Base-by-base conservation (phyloP, 2,888 invertebrate genomes). In the Pseudococcus jackbeardsleyi region DNA sequence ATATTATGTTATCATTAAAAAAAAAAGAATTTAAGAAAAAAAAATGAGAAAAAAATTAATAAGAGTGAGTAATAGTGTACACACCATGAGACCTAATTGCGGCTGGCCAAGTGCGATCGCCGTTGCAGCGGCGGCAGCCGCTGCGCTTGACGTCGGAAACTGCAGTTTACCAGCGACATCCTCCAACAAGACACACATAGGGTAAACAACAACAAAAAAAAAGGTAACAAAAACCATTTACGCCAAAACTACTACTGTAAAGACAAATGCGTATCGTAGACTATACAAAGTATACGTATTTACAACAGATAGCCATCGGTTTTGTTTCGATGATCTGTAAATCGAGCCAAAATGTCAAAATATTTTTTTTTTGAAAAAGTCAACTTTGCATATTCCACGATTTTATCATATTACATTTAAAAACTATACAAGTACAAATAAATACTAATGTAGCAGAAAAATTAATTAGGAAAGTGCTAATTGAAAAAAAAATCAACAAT, bases 91-190 rank as follows among this genome's bases (percentile, higher is more conserved):
- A 91, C 93, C 93, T 92, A 93, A 93, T 92, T 93, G 92, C 91
- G 93, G 93, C 91, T 93, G 92, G 92, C 93, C 93, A 92, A 93
- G 93, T 91, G 93, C 92, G 91, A 93, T 92, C 90, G 93, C 93
- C 91, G 93, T 93, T 85, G 88, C 88, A 88, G 88, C 88, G 84
- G 88, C 88, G 22, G 88, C 85, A 42, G 88, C 88, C 88, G 88
- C 88, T 84, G 88, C 84, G 85, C 85, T 88, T 77, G 85, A 85
- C 91, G 92, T 92, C 91, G 93, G 92, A 91, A 92, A 92, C 92
- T 92, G 92, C 92, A 93, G 92, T 92, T 93, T 93, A 91, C 93
- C 91, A 90, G 90, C 93, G 92, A 93, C 93, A 93, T 93, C 93
- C 88, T 88, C 85, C 88, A 84, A 84, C 84, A 88, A 84, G 88